A percentile compares a stretch with the other conserved stretches of the same genome.
These are phyloP conservation scores for Busseola fusca DNA, from an alignment of 2,888 invertebrate genomes.

Conservation along the genomic window DNA sequence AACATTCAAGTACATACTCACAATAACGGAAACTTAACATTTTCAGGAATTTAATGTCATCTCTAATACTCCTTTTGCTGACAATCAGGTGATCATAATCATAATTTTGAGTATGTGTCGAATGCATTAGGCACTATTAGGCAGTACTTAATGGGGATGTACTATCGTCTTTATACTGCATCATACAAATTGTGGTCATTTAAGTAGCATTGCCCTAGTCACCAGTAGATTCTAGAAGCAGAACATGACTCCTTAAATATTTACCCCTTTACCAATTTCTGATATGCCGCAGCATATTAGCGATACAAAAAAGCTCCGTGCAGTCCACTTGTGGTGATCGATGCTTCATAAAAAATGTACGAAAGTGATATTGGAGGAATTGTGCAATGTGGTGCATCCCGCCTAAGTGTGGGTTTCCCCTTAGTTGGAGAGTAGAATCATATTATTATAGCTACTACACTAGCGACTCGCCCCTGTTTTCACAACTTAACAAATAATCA, in stretches of 20 bases:
- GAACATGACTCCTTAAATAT: neutral
- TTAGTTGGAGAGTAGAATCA: neutral
- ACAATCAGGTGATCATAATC: conserved; percentile 30
- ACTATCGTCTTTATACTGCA: neutral
- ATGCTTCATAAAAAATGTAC: neutral
- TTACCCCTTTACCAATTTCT: neutral
- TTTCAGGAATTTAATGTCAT: conserved; percentile 35
- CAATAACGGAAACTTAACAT: conserved; percentile 30
- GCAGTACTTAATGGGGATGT: neutral
- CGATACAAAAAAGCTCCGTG: neutral
- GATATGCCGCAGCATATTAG: neutral
- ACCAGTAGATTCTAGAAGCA: neutral
- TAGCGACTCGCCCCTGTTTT: neutral
- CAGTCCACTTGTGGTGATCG: neutral
- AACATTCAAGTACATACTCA: conserved; percentile 5
- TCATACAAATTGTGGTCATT: neutral
- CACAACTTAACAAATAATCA: neutral
- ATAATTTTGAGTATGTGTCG: conserved; percentile 32
- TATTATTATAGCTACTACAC: neutral
- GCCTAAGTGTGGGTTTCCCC: neutral
- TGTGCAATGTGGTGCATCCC: neutral
- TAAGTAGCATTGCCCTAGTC: neutral
- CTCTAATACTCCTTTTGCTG: conserved; percentile 30
- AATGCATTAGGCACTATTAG: conserved; percentile 17
- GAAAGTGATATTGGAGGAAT: neutral